These are phyloP conservation scores for Rhingia rostrata DNA, from an alignment of 2,888 invertebrate species.

Conservation along the genomic window DNA sequence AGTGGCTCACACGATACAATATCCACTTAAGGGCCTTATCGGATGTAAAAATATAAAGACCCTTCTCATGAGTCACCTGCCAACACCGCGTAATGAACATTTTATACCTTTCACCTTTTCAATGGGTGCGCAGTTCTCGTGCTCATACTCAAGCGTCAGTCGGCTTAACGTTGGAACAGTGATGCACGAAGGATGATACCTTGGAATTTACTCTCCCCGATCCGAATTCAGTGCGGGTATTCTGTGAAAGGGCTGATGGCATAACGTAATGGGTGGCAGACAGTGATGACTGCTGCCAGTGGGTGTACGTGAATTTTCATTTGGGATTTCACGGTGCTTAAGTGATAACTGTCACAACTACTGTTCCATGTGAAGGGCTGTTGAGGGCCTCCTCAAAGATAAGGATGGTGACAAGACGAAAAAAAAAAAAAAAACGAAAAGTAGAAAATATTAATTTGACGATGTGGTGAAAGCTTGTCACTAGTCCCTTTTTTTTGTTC, in stretches of 20 bases:
- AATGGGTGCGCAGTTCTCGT: conserved; percentile 5
- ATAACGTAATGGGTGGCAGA: conserved; percentile 7
- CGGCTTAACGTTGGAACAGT: conserved; percentile 16
- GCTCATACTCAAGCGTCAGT: conserved; percentile 12
- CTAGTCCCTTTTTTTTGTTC: neutral
- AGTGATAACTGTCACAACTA: conserved; percentile 55
- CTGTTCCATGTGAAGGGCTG: conserved; percentile 30
- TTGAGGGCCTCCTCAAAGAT: conserved; percentile 32
- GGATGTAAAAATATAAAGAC: conserved; percentile 16
- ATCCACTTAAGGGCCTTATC: conserved; percentile 10
- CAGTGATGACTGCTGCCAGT: conserved; percentile 39
- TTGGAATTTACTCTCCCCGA: neutral
- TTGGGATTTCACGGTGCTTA: conserved; percentile 48
- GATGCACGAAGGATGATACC: conserved; percentile 20
- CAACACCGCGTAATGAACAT: conserved; percentile 27
- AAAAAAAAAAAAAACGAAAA: neutral
- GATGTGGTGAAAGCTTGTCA: conserved; percentile 11
- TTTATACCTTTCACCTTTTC: conserved; percentile 48
- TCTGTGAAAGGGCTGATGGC: conserved; percentile 20
- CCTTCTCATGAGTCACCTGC: neutral
- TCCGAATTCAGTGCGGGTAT: neutral
- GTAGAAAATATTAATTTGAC: conserved; percentile 13
- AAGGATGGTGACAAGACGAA: conserved; percentile 26
- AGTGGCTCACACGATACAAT: conserved; percentile 26
- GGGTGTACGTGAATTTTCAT: conserved; percentile 31